Evolutionary conservation across 1,140 invertebrate species (phyloP).

Genomic region (Drosophila sp.): DNA sequence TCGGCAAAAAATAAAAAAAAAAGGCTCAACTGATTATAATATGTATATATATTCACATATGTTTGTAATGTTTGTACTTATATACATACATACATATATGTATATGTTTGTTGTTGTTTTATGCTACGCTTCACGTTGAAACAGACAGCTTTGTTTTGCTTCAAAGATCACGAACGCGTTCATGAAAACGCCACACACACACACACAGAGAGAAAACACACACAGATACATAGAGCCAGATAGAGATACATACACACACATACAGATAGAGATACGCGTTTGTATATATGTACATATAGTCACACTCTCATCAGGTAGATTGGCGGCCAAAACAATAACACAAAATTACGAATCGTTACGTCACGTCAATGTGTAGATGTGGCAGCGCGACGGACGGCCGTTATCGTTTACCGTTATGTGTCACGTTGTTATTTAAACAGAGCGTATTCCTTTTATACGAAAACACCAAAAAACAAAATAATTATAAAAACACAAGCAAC

Average conservation of each 20-base stretch:
- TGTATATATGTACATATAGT: slow-evolving; percentile 1
- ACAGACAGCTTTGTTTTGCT: slow-evolving; percentile 76
- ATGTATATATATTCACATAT: neutral
- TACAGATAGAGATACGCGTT: slow-evolving; percentile 29
- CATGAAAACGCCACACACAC: slow-evolving; percentile 65
- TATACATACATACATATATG: slow-evolving; percentile 2
- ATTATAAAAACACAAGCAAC: neutral
- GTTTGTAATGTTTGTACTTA: slow-evolving; percentile 1
- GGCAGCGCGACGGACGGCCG: slow-evolving; percentile 35
- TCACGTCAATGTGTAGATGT: slow-evolving; percentile 58
- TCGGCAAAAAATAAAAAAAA: slow-evolving; percentile 39
- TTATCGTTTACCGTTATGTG: slow-evolving; percentile 50
- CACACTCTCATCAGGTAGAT: slow-evolving; percentile 25
- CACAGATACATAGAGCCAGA: slow-evolving; percentile 11
- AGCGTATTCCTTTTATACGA: slow-evolving; percentile 32
- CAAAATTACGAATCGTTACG: slow-evolving; percentile 70
- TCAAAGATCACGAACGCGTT: slow-evolving; percentile 81
- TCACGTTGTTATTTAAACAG: slow-evolving; percentile 46
- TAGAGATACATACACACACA: slow-evolving; percentile 27
- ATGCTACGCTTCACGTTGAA: slow-evolving; percentile 59
- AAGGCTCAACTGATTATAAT: slow-evolving; percentile 10
- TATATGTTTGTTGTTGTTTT: slow-evolving; percentile 27
- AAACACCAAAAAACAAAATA: slow-evolving; percentile 16
- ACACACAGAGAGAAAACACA: slow-evolving; percentile 22
- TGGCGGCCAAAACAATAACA: slow-evolving; percentile 67